A percentile compares a stretch with the other conserved stretches of the same genome.
phyloP scores from a whole-genome alignment of 2,113 vertebrate genomes.

The Cyprinodon tularosa region DNA sequence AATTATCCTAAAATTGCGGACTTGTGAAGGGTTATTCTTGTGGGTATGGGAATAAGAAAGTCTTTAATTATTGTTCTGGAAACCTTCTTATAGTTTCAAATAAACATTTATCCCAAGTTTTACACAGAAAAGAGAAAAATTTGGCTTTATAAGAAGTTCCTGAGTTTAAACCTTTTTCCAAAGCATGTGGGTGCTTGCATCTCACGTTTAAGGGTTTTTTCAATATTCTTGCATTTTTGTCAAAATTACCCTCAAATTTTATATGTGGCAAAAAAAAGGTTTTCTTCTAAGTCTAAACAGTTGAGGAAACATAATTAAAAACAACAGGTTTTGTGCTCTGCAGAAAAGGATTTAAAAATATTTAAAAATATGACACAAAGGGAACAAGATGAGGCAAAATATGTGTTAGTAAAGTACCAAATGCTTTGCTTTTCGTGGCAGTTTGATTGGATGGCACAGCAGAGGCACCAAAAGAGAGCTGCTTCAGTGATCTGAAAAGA shows the following conservation, averaged over 20 bases:
- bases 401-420: neutral
- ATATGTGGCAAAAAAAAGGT: constrained; percentile 57
- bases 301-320: neutral
- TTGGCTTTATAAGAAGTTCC: neutral
- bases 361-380: neutral
- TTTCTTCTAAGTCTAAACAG: constrained; percentile 28
- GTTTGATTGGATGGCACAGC: neutral
- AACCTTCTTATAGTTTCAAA: neutral
- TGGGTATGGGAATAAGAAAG: neutral
- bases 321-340: neutral
- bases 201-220: constrained; percentile 39
- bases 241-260: constrained; percentile 69
- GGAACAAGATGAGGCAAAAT: neutral
- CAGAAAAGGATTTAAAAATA: neutral
- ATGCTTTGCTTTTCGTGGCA: neutral
- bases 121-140: neutral
- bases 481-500: neutral
- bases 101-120: neutral
- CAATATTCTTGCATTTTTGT: constrained; percentile 57
- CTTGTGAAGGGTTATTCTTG: constrained; percentile 1
- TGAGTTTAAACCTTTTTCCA: neutral
- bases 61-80: neutral
- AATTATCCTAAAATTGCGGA: neutral
- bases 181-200: constrained; percentile 41
- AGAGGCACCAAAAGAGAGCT: neutral